phyloP scores from a whole-genome alignment of 2,888 invertebrate genomes.

The Latrodectus hesperus region DNA sequence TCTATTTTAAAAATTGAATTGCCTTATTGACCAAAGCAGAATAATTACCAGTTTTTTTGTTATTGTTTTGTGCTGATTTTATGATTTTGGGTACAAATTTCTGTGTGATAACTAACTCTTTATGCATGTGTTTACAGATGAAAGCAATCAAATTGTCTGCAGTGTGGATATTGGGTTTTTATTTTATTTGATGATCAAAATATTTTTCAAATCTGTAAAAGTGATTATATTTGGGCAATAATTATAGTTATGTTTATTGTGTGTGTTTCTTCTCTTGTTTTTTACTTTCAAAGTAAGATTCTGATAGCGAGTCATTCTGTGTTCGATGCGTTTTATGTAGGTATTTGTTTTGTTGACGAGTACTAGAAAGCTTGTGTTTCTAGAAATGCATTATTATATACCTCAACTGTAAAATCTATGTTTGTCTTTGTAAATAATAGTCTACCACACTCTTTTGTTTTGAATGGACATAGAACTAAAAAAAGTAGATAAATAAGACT shows the following conservation, averaged over 20 bases:
- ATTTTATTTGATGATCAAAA: constrained; percentile 51
- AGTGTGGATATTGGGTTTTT: not conserved
- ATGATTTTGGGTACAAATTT: too few relatives aligned
- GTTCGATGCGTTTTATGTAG: not conserved
- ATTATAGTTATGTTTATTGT: constrained; percentile 20
- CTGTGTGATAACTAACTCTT: too few relatives aligned
- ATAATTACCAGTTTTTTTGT: too few relatives aligned
- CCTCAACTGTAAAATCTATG: not conserved
- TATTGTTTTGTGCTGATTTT: too few relatives aligned
- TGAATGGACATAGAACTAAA: constrained; percentile 1
- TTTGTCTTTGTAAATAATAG: not conserved
- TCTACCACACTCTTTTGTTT: constrained; percentile 63
- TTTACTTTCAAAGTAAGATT: constrained; percentile 37
- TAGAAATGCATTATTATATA: constrained; percentile 1
- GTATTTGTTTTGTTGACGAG: not conserved
- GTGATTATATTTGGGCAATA: constrained; percentile 16
- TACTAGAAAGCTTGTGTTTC: not conserved
- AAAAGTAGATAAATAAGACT: constrained; percentile 22
- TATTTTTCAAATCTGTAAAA: constrained; percentile 19
- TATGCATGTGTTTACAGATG: too few relatives aligned
- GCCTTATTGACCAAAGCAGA: too few relatives aligned
- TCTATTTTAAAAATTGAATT: too few relatives aligned
- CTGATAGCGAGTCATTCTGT: not conserved
- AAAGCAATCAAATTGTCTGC: too few relatives aligned
- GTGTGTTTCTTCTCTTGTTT: constrained; percentile 19